A percentile compares a stretch with the other conserved stretches of the same genome.
Conservation (phyloP, 1,140 invertebrate genomes). For the Trichogramma pretiosum region DNA sequence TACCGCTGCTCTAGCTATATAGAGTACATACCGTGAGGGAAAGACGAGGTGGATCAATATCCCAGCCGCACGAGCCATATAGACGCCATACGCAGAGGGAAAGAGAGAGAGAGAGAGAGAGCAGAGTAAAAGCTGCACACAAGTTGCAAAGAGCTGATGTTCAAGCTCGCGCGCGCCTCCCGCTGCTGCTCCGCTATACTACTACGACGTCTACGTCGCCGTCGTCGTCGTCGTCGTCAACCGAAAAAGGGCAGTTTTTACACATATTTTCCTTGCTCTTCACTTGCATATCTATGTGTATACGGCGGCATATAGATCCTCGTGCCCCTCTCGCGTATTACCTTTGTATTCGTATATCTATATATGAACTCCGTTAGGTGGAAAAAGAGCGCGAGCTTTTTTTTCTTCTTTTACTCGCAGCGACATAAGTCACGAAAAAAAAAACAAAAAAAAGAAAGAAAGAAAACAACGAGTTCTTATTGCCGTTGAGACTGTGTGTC, state of each 20-base stretch:
- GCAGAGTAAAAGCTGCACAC: conserved; percentile 8
- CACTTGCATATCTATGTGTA: neutral
- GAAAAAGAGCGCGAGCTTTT: too few species aligned
- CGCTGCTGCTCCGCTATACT: too few species aligned
- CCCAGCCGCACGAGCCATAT: neutral
- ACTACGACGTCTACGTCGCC: neutral
- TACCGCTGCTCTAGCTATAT: too few species aligned
- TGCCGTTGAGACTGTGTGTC: too few species aligned
- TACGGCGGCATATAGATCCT: neutral
- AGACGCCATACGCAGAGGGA: neutral
- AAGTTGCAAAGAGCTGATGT: too few species aligned
- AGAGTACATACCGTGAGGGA: too few species aligned
- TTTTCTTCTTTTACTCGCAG: too few species aligned
- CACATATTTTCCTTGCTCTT: conserved; percentile 1
- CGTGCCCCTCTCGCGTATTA: neutral
- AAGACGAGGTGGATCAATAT: too few species aligned
- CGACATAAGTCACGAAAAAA: too few species aligned
- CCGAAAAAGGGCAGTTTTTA: neutral
- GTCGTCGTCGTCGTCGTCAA: conserved; percentile 2
- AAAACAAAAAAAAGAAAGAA: too few species aligned
- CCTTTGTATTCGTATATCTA: neutral
- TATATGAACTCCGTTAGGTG: neutral
- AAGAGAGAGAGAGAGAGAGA: conserved; percentile 18
- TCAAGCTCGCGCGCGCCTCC: too few species aligned
- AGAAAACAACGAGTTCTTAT: too few species aligned